A percentile compares a stretch with the other conserved stretches of the same genome.
Conservation (phyloP, 2,888 invertebrate species). For the Phyllotreta cruciferae region DNA sequence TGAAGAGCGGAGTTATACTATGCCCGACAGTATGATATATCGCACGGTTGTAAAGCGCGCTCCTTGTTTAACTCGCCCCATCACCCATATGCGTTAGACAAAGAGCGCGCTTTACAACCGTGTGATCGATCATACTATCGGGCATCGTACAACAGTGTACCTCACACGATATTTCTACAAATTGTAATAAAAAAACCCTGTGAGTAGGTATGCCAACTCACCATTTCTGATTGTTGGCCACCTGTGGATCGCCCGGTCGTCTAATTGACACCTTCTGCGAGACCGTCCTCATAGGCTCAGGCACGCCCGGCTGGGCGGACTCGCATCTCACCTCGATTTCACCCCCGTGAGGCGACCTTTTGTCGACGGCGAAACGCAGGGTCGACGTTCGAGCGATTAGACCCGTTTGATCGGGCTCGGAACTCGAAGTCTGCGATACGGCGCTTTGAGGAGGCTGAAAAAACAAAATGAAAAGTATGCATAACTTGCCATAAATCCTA, state of each 20-base stretch:
- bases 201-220: too few species aligned
- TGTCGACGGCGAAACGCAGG: constrained; percentile 49
- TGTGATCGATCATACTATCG: too few species aligned
- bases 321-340: constrained; percentile 54
- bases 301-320: constrained; percentile 53
- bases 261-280: constrained; percentile 45
- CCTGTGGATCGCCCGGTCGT: constrained; percentile 42
- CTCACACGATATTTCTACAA: too few species aligned
- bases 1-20: too few species aligned
- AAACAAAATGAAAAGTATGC: constrained; percentile 24
- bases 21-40: too few species aligned
- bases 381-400: constrained; percentile 50
- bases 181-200: too few species aligned
- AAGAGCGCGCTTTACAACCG: too few species aligned
- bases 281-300: constrained; percentile 49
- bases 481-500: not conserved
- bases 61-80: too few species aligned
- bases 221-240: constrained; percentile 49
- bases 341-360: constrained; percentile 48
- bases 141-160: too few species aligned
- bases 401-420: constrained; percentile 48
- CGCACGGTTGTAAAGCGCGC: too few species aligned
- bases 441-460: constrained; percentile 49
- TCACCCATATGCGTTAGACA: too few species aligned
- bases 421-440: constrained; percentile 50